Evolutionary conservation across 2,113 vertebrate species (phyloP).

Genomic region (Smithornis capensis): DNA sequence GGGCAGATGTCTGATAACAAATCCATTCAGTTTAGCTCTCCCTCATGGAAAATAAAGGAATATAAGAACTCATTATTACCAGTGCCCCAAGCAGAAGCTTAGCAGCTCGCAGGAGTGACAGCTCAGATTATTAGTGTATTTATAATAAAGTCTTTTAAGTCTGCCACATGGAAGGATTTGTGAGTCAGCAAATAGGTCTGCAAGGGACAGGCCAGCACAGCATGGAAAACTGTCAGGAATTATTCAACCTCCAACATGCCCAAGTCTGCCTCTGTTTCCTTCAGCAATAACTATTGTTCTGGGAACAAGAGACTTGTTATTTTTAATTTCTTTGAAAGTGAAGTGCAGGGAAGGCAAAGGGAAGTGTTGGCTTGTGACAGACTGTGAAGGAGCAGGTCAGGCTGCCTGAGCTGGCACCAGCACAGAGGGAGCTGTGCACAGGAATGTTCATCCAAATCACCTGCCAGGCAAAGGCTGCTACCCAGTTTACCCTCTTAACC

Average conservation of each 20-base stretch:
- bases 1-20: not conserved
- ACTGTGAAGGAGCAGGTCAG: not conserved
- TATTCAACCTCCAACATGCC: not conserved
- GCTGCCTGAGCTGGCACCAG: not conserved
- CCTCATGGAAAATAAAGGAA: constrained; percentile 25
- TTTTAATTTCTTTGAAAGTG: not conserved
- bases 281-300: not conserved
- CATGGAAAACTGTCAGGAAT: not conserved
- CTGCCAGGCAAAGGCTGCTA: not conserved
- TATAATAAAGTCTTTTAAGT: constrained; percentile 61
- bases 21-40: not conserved
- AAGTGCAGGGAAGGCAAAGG: not conserved
- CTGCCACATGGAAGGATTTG: constrained; percentile 46
- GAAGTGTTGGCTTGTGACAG: not conserved
- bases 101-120: not conserved
- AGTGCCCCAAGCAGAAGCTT: constrained; percentile 20
- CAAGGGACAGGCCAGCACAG: not conserved
- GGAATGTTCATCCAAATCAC: not conserved
- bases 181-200: constrained; percentile 51
- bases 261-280: not conserved
- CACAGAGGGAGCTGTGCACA: not conserved
- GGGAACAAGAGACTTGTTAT: not conserved
- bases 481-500: not conserved
- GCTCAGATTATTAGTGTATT: constrained; percentile 59
- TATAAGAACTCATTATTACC: not conserved